A percentile compares a stretch with the other conserved stretches of the same genome.
Conservation (phyloP, 2,888 invertebrate species). For the Nomada lathburiana region DNA sequence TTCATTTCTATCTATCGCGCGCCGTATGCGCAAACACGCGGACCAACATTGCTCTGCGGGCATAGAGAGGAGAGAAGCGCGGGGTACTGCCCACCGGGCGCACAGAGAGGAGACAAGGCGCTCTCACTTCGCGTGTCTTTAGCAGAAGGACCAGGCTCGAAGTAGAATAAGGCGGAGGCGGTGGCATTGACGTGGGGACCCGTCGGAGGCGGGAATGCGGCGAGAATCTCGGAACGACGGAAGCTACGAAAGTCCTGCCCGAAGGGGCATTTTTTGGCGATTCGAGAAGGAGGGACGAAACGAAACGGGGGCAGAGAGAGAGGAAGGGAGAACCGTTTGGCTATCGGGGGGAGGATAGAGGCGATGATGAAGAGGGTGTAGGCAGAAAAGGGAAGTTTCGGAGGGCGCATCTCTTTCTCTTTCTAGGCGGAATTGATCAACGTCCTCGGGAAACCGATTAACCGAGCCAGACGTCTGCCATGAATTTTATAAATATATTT, state of each 20-base stretch:
- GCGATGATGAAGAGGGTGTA: slow-evolving; percentile 67
- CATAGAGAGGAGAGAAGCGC: background rate
- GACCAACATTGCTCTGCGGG: slow-evolving; percentile 30
- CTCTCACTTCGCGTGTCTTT: slow-evolving; percentile 48
- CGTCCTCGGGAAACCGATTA: slow-evolving; percentile 75
- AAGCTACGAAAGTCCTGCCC: slow-evolving; percentile 69
- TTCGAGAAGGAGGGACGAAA: slow-evolving; percentile 56
- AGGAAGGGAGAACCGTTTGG: slow-evolving; percentile 2
- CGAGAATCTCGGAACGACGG: slow-evolving; percentile 69
- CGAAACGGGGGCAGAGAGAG: slow-evolving; percentile 38
- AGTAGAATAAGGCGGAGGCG: slow-evolving; percentile 36
- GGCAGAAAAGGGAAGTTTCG: slow-evolving; percentile 55
- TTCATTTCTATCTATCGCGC: slow-evolving; percentile 17
- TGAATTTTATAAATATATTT: slow-evolving; percentile 74
- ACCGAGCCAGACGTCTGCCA: slow-evolving; percentile 68
- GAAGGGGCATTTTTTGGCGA: slow-evolving; percentile 66
- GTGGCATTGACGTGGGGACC: slow-evolving; percentile 49
- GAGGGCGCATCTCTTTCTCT: slow-evolving; percentile 58
- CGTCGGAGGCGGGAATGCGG: slow-evolving; percentile 55
- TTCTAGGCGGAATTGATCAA: slow-evolving; percentile 74
- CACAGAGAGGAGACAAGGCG: background rate
- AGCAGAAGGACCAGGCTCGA: slow-evolving; percentile 33
- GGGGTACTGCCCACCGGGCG: slow-evolving; percentile 28
- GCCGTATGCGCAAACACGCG: slow-evolving; percentile 19
- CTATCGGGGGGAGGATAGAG: slow-evolving; percentile 16